These are phyloP conservation scores for Phrynocephalus vlangalii DNA, from an alignment of 2,797 vertebrate species.

Conservation along the genomic window DNA sequence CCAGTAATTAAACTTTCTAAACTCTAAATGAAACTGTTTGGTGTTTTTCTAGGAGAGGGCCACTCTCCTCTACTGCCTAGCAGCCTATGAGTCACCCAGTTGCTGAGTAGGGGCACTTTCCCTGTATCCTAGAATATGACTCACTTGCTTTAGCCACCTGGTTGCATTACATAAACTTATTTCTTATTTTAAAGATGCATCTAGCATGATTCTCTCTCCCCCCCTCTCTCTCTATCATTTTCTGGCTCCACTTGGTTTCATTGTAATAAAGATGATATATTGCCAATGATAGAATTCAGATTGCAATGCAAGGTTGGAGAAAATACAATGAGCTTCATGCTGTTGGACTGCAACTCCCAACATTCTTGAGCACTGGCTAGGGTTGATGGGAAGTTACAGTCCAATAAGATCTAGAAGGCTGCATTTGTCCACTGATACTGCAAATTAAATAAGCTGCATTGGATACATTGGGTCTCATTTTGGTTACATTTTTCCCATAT, in stretches of 20 bases:
- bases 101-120: neutral
- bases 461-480: too few species aligned
- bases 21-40: neutral
- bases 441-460: too few species aligned
- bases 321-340: neutral
- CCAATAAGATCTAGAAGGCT: too few species aligned
- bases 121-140: conserved; percentile 4
- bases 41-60: neutral
- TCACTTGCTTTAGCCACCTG: conserved; percentile 28
- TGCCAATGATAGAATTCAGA: neutral
- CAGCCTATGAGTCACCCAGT: neutral
- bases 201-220: neutral
- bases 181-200: conserved; percentile 13
- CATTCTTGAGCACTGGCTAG: too few species aligned
- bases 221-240: too few species aligned
- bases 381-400: too few species aligned
- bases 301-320: neutral
- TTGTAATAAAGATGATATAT: neutral
- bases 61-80: neutral
- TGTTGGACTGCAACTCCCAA: neutral
- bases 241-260: neutral
- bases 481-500: too few species aligned
- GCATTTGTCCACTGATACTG: too few species aligned
- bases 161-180: conserved; percentile 27
- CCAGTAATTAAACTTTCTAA: neutral